These are phyloP conservation scores for Micropoecilia bifurca DNA, from an alignment of 2,797 vertebrate genomes.

Conservation along the genomic window DNA sequence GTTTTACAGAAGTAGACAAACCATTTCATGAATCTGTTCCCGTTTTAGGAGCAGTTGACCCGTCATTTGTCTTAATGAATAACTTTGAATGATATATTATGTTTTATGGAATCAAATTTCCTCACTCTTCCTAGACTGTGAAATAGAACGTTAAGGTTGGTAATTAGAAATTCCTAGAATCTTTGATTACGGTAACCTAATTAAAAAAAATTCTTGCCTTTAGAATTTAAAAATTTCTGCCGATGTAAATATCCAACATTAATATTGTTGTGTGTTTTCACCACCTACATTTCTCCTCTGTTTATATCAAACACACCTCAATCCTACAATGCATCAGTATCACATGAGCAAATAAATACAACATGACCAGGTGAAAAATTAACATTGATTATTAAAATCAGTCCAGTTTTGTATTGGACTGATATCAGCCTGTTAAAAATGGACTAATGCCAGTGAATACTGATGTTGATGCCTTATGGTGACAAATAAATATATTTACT, in stretches of 20 bases:
- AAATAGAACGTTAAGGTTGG: neutral
- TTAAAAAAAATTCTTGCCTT: neutral
- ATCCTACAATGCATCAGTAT: neutral
- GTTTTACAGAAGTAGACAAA: neutral
- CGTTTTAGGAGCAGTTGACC: neutral
- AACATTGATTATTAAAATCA: neutral
- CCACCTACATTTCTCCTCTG: neutral
- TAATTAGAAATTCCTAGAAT: neutral
- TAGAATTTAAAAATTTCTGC: neutral
- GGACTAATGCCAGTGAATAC: neutral
- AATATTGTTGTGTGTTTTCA: neutral
- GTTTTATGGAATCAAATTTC: neutral
- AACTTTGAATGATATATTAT: neutral
- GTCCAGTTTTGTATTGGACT: neutral
- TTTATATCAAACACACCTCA: neutral
- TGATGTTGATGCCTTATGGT: neutral
- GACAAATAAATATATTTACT: neutral
- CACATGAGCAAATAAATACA: neutral
- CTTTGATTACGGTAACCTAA: neutral
- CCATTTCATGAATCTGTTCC: neutral
- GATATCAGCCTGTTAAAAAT: neutral
- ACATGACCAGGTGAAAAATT: neutral
- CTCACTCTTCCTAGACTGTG: neutral
- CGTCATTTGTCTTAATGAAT: neutral
- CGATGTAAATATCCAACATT: neutral